Evolutionary conservation across 1,140 invertebrate species (phyloP).

Genomic region (Metaphire vulgaris): DNA sequence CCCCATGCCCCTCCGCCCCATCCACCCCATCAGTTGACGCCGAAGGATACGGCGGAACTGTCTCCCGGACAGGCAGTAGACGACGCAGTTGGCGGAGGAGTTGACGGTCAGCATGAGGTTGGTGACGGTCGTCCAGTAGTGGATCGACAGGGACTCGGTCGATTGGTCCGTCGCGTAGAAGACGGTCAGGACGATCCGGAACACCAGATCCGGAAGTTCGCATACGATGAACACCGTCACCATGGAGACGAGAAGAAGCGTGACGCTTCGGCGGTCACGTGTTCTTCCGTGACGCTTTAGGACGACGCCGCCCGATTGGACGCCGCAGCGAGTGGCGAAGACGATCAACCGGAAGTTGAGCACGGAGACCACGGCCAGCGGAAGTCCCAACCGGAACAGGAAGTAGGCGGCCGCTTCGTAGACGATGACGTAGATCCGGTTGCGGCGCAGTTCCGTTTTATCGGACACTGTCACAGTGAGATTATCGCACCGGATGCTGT

Average conservation of each 20-base stretch:
- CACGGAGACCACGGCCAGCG: constrained; percentile 3
- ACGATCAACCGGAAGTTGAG: constrained; percentile 18
- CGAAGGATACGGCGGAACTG: constrained; percentile 20
- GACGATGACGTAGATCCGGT: constrained; percentile 21
- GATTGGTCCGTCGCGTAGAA: background rate
- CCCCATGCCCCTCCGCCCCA: too few relatives aligned
- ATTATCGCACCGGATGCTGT: background rate
- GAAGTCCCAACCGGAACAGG: constrained; percentile 19
- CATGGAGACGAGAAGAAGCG: constrained; percentile 19
- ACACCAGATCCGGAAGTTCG: constrained; percentile 13
- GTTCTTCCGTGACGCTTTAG: background rate
- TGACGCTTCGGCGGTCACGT: background rate
- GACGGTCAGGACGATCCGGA: constrained; percentile 8
- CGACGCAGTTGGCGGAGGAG: constrained; percentile 22
- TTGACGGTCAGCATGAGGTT: constrained; percentile 26
- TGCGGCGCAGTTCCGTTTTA: constrained; percentile 37
- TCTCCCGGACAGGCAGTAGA: constrained; percentile 11
- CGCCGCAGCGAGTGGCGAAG: constrained; percentile 28
- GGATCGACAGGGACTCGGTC: background rate
- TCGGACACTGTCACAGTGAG: background rate
- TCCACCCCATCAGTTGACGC: constrained; percentile 10
- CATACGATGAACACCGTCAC: constrained; percentile 22
- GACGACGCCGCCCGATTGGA: background rate
- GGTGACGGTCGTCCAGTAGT: constrained; percentile 11
- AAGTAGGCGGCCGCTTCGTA: constrained; percentile 22